Evolutionary conservation across 2,888 invertebrate genomes (phyloP), one percentile per base, ranked within the genome.

Genomic region (Ichneumoninae sp.): DNA sequence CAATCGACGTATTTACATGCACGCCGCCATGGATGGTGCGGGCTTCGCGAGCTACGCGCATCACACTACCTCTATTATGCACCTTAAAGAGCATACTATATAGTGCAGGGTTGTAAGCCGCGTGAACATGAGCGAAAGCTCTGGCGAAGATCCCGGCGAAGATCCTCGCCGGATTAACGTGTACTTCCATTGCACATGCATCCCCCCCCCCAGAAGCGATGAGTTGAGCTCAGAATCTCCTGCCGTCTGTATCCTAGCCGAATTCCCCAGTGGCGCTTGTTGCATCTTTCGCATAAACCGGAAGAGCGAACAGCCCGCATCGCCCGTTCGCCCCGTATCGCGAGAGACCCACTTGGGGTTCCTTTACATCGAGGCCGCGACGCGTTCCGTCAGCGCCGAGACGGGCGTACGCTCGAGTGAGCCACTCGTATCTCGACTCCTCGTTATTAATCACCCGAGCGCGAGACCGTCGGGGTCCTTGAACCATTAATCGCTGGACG

Each of bases 1-100:
- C 70, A 77, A 77, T 82, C 82, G 82, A 77, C 47, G 62, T 75
- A 82, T 77, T 82, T 77, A 77, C 77, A 77, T 16, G 33, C 10
- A 47, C 22, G 50, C 57, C 62, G 26, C 60, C 50, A 10, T 4
- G 57, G 52, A 65, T 47, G 62, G 40, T 19, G 47, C 69, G n/a
- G 50, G 22, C 8, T 57, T 13, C 13, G 13, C 57, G 22, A 22
- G 13, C 26, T 26, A 13, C 10, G 57, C 57, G 10, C 22, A 4
- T 13, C 26, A 7, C 4, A 57, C 54, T 22, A 54, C 10, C 26
- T 26, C 57, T 13, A 13, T 57, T 57, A 26, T 57, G 26, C 13
- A 57, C 10, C 13, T 0, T 57, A 26, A 57, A 75, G 22, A 36
- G 75, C n/a, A 70, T 26, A 62, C 22, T 52, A 30, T 16, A 50